These are phyloP conservation scores for Tiphia femorata DNA, from an alignment of 2,888 invertebrate species.

Conservation along the genomic window DNA sequence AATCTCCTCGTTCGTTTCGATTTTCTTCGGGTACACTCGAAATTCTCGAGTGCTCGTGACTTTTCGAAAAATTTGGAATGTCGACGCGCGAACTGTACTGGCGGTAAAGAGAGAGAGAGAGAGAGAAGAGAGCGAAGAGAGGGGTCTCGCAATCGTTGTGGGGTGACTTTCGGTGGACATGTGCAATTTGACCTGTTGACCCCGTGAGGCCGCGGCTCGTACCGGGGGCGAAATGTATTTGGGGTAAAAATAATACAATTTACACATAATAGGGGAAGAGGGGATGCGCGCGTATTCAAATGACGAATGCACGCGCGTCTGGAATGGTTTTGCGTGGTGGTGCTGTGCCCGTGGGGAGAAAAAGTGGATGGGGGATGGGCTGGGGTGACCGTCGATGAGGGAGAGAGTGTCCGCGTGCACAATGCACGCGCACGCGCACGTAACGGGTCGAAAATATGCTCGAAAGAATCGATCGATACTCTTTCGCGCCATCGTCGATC, in stretches of 20 bases:
- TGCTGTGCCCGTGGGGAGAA: constrained; percentile 33
- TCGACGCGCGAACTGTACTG: not conserved
- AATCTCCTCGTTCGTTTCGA: not conserved
- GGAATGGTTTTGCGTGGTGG: constrained; percentile 12
- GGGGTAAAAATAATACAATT: constrained; percentile 70
- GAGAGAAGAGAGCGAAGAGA: constrained; percentile 22
- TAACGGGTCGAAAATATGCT: too few species aligned
- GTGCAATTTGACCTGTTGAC: constrained; percentile 69
- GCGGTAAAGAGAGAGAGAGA: constrained; percentile 9
- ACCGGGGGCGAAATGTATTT: constrained; percentile 63
- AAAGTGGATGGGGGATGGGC: too few species aligned
- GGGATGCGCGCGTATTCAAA: constrained; percentile 58
- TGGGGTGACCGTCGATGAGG: constrained; percentile 12
- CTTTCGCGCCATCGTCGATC: constrained; percentile 40
- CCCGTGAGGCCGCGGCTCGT: constrained; percentile 46
- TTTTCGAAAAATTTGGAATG: constrained; percentile 6
- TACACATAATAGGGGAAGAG: constrained; percentile 64
- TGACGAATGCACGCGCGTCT: constrained; percentile 47
- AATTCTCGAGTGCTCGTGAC: constrained; percentile 23
- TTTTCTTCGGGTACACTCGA: not conserved
- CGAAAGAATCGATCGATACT: constrained; percentile 50
- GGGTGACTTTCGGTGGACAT: constrained; percentile 65
- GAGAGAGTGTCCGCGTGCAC: too few species aligned
- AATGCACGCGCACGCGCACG: too few species aligned
- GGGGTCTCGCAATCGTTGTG: constrained; percentile 20